Conservation (phyloP, 2,797 vertebrate genomes). For the Melanitta fusca region DNA sequence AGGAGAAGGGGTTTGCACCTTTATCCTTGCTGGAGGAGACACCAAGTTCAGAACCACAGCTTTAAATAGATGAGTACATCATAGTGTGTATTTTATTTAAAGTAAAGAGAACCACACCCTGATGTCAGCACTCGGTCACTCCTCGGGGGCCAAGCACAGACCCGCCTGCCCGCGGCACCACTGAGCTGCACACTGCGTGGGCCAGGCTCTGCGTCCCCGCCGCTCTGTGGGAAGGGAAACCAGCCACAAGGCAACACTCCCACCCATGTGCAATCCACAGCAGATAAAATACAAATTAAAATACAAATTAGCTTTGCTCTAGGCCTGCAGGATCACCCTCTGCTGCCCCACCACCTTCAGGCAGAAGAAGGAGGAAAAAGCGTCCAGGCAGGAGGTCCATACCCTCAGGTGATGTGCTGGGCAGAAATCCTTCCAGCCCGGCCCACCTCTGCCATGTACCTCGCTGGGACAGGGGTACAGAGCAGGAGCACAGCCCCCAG, state of each 20-base stretch:
- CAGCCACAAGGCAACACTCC: too few species aligned
- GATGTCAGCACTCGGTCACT: neutral
- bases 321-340: neutral
- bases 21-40: neutral
- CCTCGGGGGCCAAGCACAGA: neutral
- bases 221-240: neutral
- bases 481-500: accelerated
- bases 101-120: neutral
- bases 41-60: neutral
- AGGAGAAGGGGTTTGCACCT: neutral
- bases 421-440: neutral
- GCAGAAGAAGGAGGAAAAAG: neutral
- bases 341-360: neutral
- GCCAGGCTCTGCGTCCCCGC: accelerated
- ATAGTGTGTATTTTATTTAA: neutral
- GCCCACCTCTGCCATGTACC: too few species aligned
- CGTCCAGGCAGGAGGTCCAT: neutral
- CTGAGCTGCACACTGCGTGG: neutral
- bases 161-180: neutral
- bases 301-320: neutral
- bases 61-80: neutral
- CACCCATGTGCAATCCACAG: neutral
- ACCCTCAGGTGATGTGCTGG: neutral
- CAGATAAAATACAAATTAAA: accelerated
- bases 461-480: neutral